phyloP scores from a whole-genome alignment of 2,113 vertebrate genomes.

The Myrmecophaga tridactyla region DNA sequence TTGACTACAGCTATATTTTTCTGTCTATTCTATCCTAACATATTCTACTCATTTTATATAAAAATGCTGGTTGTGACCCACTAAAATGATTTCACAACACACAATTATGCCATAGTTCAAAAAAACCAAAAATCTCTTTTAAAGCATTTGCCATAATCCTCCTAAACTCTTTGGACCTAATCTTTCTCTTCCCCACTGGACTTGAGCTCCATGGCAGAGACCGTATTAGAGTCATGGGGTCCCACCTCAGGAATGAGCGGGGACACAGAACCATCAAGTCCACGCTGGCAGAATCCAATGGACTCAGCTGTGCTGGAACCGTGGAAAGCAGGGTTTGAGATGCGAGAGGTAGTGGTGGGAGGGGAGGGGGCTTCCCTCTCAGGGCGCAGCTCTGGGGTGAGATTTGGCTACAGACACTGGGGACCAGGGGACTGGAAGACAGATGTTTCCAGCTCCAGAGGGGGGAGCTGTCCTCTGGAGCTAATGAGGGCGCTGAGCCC shows the following conservation, averaged over 20 bases:
- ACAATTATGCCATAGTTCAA: background rate
- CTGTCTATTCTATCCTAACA: background rate
- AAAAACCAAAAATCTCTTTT: constrained; percentile 6
- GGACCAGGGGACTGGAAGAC: background rate
- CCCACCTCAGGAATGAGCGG: background rate
- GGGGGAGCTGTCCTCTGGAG: background rate
- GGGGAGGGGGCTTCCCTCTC: background rate
- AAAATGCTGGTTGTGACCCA: constrained; percentile 4
- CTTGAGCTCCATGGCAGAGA: background rate
- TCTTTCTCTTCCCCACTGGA: background rate
- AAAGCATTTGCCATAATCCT: background rate
- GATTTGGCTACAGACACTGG: background rate
- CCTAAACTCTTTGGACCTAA: background rate
- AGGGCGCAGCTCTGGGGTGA: background rate
- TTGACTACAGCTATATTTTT: background rate
- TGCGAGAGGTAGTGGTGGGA: background rate
- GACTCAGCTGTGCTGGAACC: background rate
- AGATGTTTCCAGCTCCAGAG: background rate
- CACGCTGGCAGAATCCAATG: background rate
- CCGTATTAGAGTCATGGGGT: background rate
- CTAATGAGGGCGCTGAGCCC: constrained; percentile 53
- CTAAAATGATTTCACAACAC: constrained; percentile 7
- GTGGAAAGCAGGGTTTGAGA: background rate
- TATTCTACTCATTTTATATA: background rate
- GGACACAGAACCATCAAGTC: background rate